Percentiles rank a stretch among this genome's conserved stretches.
Evolutionary conservation across 2,113 vertebrate genomes (phyloP).

Genomic region (Carollia perspicillata): DNA sequence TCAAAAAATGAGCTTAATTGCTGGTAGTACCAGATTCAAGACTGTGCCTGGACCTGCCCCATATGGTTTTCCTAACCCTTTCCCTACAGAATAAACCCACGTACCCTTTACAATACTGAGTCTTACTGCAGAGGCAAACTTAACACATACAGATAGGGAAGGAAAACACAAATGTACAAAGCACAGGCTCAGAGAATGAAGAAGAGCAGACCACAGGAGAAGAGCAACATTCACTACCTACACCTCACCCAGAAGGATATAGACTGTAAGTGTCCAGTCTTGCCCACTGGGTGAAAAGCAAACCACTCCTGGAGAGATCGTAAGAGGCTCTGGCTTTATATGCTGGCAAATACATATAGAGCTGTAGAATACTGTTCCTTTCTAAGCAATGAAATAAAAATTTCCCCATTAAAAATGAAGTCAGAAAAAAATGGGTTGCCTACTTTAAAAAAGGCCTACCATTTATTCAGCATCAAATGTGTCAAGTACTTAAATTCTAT

Average conservation of each 20-base stretch:
- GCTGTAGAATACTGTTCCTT: not conserved
- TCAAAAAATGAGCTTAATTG: not conserved
- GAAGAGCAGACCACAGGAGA: not conserved
- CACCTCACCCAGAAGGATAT: not conserved
- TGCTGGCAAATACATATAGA: not conserved
- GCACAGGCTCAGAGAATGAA: not conserved
- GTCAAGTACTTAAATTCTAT: not conserved
- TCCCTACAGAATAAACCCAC: not conserved
- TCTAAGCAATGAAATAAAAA: not conserved
- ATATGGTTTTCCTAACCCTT: not conserved
- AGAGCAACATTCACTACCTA: not conserved
- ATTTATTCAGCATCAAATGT: not conserved
- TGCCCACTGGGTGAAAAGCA: not conserved
- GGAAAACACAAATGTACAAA: not conserved
- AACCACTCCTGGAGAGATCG: not conserved
- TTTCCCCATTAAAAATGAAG: not conserved
- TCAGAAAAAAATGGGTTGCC: not conserved
- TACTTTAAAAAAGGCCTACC: not conserved
- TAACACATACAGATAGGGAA: not conserved
- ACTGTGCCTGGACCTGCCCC: not conserved
- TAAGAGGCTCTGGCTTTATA: not conserved
- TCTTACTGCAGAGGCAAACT: not conserved
- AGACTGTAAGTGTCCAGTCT: too few species aligned
- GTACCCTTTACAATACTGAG: not conserved
- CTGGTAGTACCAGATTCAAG: not conserved